Base-by-base conservation (phyloP, 2,888 invertebrate species). In the Andrena camellia region DNA sequence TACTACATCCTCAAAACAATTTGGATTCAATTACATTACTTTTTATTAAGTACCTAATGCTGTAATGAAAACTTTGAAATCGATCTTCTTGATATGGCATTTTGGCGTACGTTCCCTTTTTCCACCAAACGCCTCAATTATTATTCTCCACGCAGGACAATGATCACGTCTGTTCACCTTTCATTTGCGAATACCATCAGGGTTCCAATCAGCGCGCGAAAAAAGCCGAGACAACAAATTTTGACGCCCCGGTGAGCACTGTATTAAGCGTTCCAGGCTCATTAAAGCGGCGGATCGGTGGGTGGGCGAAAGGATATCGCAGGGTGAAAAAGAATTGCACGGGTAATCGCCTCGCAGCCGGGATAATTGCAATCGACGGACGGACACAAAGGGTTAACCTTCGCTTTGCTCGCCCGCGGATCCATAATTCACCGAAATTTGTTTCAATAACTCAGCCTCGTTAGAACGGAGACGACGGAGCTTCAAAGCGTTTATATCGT, bases 311-410 rank as follows among this genome's bases (percentile, higher is more conserved):
- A 73, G 81, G 59, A 81, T 74, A 81, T 81, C 60, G 60, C 69
- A 31, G 26, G 59, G 42, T 70, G 74, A 59, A 57, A 86, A 86
- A 78, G 79, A 78, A 81, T 84, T 81, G 73, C 73, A 67, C 71
- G 76, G 62, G 77, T 84, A 84, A 80, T 78, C 77, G 75, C 57
- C 54, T 48, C 57, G 72, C 68, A 63, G 54, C 26, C n/a, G 59
- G 52, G 86, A 78, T 86, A 86, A 84, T 86, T 83, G 83, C 81
- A 62, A 86, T 86, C 70, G 83, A 80, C 72, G 64, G 42, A 50
- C 67, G 26, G 83, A 64, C 57, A 86, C 86, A 84, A 86, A 86
- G 81, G 73, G 82, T 84, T 86, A 81, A 79, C 82, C 54, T 66
- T 71, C 48, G 71, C 66, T 70, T 70, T 50, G 71, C 29, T 64